phyloP scores from a whole-genome alignment of 2,113 vertebrate genomes.

The Budorcas taxicolor region DNA sequence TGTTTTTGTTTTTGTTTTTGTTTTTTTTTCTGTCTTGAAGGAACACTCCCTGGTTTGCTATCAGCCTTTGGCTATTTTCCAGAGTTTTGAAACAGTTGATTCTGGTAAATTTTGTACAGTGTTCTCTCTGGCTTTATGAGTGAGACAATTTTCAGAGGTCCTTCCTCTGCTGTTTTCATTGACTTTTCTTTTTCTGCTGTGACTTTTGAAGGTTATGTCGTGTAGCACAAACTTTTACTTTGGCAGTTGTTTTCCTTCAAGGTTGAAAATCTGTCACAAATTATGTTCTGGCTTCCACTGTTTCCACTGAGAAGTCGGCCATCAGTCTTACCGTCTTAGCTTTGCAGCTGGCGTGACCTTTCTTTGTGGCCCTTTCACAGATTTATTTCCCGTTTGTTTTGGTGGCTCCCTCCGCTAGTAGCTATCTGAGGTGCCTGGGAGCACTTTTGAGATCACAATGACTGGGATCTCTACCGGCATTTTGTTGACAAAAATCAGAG shows the following conservation, averaged over 20 bases:
- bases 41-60: neutral
- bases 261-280: accelerated
- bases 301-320: neutral
- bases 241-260: neutral
- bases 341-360: neutral
- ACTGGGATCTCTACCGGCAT: neutral
- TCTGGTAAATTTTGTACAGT: neutral
- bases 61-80: neutral
- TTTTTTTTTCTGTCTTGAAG: neutral
- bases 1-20: neutral
- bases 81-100: neutral
- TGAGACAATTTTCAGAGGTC: neutral
- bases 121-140: neutral
- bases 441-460: accelerated
- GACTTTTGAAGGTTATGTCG: neutral
- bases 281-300: accelerated
- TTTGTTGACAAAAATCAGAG: neutral
- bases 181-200: neutral
- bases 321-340: accelerated
- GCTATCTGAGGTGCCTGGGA: too few species aligned
- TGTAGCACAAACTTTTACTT: accelerated
- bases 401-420: too few species aligned
- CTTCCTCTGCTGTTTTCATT: accelerated
- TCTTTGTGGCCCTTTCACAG: neutral
- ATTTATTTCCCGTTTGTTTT: accelerated